These are phyloP conservation scores for Zaprionus obscuricornis DNA, from an alignment of 2,888 invertebrate genomes.

Conservation along the genomic window DNA sequence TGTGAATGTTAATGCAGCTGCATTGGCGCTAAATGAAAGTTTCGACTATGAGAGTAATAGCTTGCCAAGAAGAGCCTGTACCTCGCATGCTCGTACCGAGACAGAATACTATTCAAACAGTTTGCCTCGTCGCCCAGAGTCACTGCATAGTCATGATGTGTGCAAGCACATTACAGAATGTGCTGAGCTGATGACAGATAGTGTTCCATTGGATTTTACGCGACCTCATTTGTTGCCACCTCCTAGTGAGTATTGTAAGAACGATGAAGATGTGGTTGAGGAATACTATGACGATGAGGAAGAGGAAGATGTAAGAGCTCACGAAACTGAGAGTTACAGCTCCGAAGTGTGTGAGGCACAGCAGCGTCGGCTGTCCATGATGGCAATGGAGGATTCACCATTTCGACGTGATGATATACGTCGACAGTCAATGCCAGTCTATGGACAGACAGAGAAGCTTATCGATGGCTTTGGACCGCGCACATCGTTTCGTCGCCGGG, in stretches of 20 bases:
- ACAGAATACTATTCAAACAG: slow-evolving; percentile 82
- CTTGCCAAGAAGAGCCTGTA: slow-evolving; percentile 81
- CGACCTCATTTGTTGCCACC: slow-evolving; percentile 69
- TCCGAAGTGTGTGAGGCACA: slow-evolving; percentile 57
- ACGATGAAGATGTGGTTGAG: slow-evolving; percentile 68
- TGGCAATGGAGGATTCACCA: slow-evolving; percentile 63
- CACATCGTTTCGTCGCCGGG: slow-evolving; percentile 64
- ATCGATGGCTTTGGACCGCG: slow-evolving; percentile 74
- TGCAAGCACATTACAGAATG: slow-evolving; percentile 83
- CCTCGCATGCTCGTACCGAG: slow-evolving; percentile 79
- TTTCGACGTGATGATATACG: slow-evolving; percentile 77
- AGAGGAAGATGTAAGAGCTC: slow-evolving; percentile 52
- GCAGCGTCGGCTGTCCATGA: slow-evolving; percentile 76
- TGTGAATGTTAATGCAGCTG: slow-evolving; percentile 69
- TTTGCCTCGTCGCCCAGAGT: slow-evolving; percentile 79
- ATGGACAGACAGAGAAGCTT: slow-evolving; percentile 76
- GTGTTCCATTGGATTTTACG: slow-evolving; percentile 72
- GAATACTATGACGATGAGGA: slow-evolving; percentile 61
- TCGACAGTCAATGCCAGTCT: slow-evolving; percentile 79
- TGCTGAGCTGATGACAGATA: slow-evolving; percentile 78
- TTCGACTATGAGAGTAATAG: slow-evolving; percentile 83
- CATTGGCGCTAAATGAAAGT: slow-evolving; percentile 68
- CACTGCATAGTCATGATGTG: slow-evolving; percentile 78
- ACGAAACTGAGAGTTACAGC: slow-evolving; percentile 67
- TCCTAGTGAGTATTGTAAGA: slow-evolving; percentile 73